These are phyloP conservation scores for Trachelus iudaicus DNA, from an alignment of 2,888 invertebrate species.

Conservation along the genomic window DNA sequence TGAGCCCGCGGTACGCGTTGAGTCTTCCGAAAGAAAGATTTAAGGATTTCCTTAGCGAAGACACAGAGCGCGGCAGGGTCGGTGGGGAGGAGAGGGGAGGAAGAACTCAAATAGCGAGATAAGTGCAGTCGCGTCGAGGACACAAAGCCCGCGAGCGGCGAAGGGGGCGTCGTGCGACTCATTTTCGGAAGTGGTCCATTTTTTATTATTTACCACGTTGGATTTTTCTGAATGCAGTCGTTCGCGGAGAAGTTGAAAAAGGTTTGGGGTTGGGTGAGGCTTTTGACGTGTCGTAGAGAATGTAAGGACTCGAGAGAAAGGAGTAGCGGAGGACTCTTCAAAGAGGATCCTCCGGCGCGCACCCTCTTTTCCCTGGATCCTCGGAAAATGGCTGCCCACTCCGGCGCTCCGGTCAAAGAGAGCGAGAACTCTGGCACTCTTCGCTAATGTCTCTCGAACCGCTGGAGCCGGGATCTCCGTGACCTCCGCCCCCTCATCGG, in stretches of 20 bases:
- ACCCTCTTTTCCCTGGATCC: background rate
- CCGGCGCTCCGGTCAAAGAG: background rate
- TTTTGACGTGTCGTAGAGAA: slow-evolving; percentile 14
- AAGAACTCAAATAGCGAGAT: slow-evolving; percentile 37
- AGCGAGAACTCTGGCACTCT: background rate
- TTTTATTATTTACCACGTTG: slow-evolving; percentile 41
- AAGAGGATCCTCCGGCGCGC: background rate
- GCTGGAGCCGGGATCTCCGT: background rate
- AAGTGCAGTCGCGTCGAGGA: slow-evolving; percentile 30
- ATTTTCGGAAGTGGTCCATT: slow-evolving; percentile 49
- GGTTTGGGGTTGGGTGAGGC: slow-evolving; percentile 10
- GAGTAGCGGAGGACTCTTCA: background rate
- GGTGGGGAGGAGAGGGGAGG: background rate
- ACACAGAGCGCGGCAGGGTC: background rate
- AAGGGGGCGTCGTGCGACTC: slow-evolving; percentile 33
- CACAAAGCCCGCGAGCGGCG: slow-evolving; percentile 32
- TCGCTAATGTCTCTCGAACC: background rate
- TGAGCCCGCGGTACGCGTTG: background rate
- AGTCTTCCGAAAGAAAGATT: background rate
- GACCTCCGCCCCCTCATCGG: background rate
- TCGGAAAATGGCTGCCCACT: background rate
- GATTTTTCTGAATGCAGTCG: slow-evolving; percentile 11
- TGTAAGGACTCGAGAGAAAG: slow-evolving; percentile 1
- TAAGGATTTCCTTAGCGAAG: background rate
- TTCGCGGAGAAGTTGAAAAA: slow-evolving; percentile 6